Evolutionary conservation across 30 jellyfish, hydroid and myxozoan genomes (phyloP), one percentile per base, ranked within the genome.

Genomic region (Aurelia sp.): DNA sequence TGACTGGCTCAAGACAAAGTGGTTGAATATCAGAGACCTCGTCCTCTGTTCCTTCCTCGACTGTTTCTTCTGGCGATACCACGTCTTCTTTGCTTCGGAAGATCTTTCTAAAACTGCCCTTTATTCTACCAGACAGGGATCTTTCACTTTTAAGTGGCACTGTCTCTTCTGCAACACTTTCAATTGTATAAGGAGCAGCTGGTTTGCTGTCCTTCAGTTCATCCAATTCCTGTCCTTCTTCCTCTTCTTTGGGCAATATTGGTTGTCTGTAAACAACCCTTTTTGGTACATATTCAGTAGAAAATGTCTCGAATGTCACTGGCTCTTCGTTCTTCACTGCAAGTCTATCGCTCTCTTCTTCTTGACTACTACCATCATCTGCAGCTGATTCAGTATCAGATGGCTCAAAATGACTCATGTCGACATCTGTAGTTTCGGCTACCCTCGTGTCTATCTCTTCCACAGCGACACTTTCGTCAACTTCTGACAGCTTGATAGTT

Each of bases 181-280:
- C 31, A 1, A 73, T 31, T 1, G 38, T 73, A 41, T 5, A 73
- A 4, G 52, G 70, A 3, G 62, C 52, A 3, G 0, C 8, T 8
- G 31, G 27, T 47, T 70, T 67, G 3, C 55, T 20, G 8, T 13
- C 69, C 10, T 50, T 73, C 51, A 73, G 55, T 3, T 73, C 57
- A 16, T 30, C 27, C 1, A 73, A n/a, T 8, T 51, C 51, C 8
- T 73, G 47, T 0, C 50, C 51, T 13, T 72, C 62, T 8, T 73
- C 47, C 0, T 50, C 20, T 0, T 73, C 84, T 13, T 65, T 31
- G 11, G 15, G 31, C 24, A 48, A 65, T 8, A 6, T 64, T 8
- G 35, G 21, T n/a, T 73, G 41, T 73, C 84, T 73, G 52, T 40
- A 50, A 16, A 73, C 84, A 13, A 21, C 63, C 19, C 84, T 73